Conservation (phyloP, 2,888 invertebrate species). For the Branchellion lobata region DNA sequence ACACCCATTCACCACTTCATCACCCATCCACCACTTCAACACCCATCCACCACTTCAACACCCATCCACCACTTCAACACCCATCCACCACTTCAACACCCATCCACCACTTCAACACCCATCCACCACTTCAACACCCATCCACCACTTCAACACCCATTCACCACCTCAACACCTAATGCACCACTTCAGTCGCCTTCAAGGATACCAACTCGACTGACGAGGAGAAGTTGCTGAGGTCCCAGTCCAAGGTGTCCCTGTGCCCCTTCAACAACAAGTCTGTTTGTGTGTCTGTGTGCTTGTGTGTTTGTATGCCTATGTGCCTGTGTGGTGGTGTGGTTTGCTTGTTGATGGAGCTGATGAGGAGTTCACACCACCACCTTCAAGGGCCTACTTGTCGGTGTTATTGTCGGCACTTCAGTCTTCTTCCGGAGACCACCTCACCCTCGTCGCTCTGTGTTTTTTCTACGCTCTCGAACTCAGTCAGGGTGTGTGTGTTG, state of each 20-base stretch:
- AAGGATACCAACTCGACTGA: conserved; percentile 75
- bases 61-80: no score
- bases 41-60: no score
- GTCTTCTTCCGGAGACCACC: conserved; percentile 89
- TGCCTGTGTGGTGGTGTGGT: no score
- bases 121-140: no score
- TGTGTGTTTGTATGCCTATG: background rate
- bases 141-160: no score
- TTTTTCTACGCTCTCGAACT: conserved; percentile 87
- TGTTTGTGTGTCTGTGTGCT: background rate
- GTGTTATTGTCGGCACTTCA: conserved; percentile 83
- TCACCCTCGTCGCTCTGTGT: conserved; percentile 84
- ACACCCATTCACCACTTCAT: no score
- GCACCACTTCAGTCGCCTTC: background rate
- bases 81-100: no score
- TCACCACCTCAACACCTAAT: no score
- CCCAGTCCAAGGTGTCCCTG: background rate
- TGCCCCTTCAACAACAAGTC: background rate
- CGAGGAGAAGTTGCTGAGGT: conserved; percentile 73
- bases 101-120: no score
- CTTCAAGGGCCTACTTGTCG: conserved; percentile 85
- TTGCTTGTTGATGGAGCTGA: no score
- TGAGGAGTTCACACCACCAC: no score
- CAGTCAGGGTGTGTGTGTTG: conserved; percentile 75
- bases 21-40: no score